Conservation (phyloP, 1,140 invertebrate species). For the Chrysoperla carnea region DNA sequence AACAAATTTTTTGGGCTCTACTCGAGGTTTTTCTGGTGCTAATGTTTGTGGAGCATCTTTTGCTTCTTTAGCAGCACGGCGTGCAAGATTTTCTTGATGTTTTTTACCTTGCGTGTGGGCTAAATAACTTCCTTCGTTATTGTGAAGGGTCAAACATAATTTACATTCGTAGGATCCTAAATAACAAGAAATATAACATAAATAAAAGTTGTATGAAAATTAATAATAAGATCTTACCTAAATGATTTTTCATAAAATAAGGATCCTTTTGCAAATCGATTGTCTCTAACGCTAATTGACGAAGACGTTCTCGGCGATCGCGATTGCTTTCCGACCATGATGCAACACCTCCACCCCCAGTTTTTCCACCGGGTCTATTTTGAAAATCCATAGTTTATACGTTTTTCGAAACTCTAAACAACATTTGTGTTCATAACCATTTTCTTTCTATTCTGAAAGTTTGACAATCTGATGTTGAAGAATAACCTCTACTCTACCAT, state of each 20-base stretch:
- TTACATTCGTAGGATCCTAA: constrained; percentile 97
- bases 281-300: constrained; percentile 93
- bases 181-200: constrained; percentile 13
- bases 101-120: constrained; percentile 99
- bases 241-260: constrained; percentile 99
- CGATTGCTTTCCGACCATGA: constrained; percentile 97
- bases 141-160: constrained; percentile 94
- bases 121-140: constrained; percentile 98
- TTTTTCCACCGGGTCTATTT: constrained; percentile 95
- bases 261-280: constrained; percentile 98
- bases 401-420: neutral
- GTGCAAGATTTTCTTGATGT: constrained; percentile 96
- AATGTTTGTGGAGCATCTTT: constrained; percentile 85
- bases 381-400: constrained; percentile 75
- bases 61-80: constrained; percentile 95
- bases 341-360: constrained; percentile 94
- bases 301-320: constrained; percentile 85
- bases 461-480: too few relatives aligned
- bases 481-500: too few relatives aligned
- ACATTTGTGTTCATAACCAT: too few relatives aligned
- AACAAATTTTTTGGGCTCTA: constrained; percentile 97
- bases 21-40: constrained; percentile 83
- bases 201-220: constrained; percentile 4
- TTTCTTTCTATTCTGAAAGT: too few relatives aligned
- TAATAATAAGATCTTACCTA: constrained; percentile 33